Evolutionary conservation across 2,888 invertebrate species (phyloP).

Genomic region (Tethea ocularis): DNA sequence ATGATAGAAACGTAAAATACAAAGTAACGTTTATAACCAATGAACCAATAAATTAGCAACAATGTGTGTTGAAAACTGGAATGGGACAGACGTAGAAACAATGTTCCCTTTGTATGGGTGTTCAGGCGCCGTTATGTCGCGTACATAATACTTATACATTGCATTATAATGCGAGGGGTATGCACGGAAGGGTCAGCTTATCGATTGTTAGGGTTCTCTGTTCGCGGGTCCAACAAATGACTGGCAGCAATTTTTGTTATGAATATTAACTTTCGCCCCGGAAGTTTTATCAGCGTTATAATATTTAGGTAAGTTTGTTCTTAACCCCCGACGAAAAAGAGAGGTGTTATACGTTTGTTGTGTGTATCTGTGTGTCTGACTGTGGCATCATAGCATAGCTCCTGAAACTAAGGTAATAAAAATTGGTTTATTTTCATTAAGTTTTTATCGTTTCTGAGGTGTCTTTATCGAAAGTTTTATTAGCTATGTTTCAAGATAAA

Average conservation of each 20-base stretch:
- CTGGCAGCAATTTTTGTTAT: conserved; percentile 16
- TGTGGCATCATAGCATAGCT: too few species aligned
- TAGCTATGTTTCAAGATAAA: too few species aligned
- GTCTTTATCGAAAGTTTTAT: too few species aligned
- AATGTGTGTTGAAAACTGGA: conserved; percentile 41
- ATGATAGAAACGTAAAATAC: conserved; percentile 9
- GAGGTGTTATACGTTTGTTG: too few species aligned
- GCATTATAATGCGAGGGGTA: neutral
- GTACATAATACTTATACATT: conserved; percentile 1
- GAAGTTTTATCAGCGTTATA: neutral
- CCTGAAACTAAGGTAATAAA: too few species aligned
- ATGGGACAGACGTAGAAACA: conserved; percentile 37
- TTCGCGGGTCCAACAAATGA: conserved; percentile 23
- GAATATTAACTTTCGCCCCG: neutral
- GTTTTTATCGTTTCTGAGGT: too few species aligned
- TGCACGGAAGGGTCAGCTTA: conserved; percentile 10
- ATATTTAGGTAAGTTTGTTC: too few species aligned
- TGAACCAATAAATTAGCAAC: conserved; percentile 42
- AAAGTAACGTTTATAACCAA: conserved; percentile 25
- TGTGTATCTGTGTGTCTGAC: too few species aligned
- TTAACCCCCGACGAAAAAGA: too few species aligned
- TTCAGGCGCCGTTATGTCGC: conserved; percentile 35
- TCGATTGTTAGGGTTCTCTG: conserved; percentile 8
- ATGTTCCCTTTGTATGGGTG: conserved; percentile 30
- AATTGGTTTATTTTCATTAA: too few species aligned